Conservation (phyloP, 1,140 invertebrate genomes). For the Argopecten irradians region DNA sequence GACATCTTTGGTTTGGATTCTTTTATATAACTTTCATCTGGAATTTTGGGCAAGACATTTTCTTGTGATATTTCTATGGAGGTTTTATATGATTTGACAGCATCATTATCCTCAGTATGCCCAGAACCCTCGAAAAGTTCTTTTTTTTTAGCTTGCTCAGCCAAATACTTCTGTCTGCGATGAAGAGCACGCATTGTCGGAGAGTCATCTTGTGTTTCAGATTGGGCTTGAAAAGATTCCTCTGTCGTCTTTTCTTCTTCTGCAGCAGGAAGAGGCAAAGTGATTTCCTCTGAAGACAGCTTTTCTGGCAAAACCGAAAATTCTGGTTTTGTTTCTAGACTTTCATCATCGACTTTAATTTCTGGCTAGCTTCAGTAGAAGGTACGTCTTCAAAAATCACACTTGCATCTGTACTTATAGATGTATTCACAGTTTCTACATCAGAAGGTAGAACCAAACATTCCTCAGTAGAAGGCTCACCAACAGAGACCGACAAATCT, state of each 20-base stretch:
- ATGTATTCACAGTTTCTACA: neutral
- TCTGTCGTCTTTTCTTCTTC: neutral
- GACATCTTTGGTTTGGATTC: neutral
- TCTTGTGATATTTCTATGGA: neutral
- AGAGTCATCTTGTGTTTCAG: conserved; percentile 6
- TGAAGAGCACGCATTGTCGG: neutral
- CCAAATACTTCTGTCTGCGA: conserved; percentile 1
- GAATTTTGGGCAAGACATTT: neutral
- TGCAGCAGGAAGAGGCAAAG: neutral
- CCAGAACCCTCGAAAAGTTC: conserved; percentile 14
- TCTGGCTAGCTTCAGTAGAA: neutral
- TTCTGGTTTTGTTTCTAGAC: neutral
- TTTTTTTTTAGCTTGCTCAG: conserved; percentile 11
- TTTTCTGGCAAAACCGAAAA: neutral
- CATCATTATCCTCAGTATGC: neutral
- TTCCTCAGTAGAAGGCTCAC: neutral
- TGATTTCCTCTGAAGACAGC: neutral
- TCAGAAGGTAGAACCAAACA: neutral
- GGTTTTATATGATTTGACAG: neutral
- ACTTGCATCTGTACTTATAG: neutral
- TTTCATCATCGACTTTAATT: neutral
- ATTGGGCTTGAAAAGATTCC: neutral
- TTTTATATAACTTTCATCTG: neutral
- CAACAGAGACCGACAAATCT: neutral
- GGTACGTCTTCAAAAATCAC: neutral